A percentile compares a stretch with the other conserved stretches of the same genome.
Conservation (phyloP, 2,888 invertebrate species). For the Mimumesa dahlbomi region DNA sequence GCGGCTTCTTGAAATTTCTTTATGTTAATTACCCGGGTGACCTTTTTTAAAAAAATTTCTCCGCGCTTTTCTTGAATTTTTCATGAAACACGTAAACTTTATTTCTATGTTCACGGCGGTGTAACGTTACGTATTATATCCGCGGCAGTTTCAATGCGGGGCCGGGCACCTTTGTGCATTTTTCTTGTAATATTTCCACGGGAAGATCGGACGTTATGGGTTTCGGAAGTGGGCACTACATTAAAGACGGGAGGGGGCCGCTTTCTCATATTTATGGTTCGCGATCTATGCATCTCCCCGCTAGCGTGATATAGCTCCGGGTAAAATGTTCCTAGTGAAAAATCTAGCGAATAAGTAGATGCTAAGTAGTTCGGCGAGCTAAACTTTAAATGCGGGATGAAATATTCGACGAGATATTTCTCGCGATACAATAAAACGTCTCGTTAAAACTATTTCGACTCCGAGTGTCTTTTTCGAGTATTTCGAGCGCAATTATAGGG, state of each 20-base stretch:
- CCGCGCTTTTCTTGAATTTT: background rate
- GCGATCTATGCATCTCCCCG: conserved; percentile 59
- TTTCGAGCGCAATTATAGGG: background rate
- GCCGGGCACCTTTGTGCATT: conserved; percentile 46
- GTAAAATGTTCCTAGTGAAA: conserved; percentile 49
- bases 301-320: conserved; percentile 26
- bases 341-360: conserved; percentile 61
- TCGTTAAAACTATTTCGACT: background rate
- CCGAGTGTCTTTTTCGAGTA: background rate
- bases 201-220: conserved; percentile 64
- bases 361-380: conserved; percentile 62
- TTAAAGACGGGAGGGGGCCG: conserved; percentile 62
- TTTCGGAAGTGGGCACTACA: conserved; percentile 65
- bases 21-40: too few species aligned
- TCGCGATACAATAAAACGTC: conserved; percentile 43
- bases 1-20: too few species aligned
- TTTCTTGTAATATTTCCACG: conserved; percentile 60
- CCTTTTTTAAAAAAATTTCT: background rate
- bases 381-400: conserved; percentile 49
- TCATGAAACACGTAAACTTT: background rate
- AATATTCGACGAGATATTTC: conserved; percentile 50
- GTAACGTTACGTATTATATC: conserved; percentile 27
- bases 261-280: conserved; percentile 64
- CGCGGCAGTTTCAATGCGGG: conserved; percentile 1
- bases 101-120: background rate